Evolutionary conservation across 2,797 vertebrate species (phyloP).

Genomic region (Helicolenus hilgendorfi): DNA sequence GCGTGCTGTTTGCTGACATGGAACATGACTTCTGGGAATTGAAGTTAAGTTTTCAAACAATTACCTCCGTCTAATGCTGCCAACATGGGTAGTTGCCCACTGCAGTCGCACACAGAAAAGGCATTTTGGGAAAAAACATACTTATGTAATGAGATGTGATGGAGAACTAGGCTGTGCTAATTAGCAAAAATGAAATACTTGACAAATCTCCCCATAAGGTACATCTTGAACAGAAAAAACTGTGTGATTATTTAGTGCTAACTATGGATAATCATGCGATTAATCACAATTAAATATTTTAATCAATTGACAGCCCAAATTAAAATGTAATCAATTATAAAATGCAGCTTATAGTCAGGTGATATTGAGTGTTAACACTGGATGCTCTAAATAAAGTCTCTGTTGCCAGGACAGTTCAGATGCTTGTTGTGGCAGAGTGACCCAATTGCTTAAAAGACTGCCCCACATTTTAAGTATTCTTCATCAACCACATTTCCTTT

Average conservation of each 20-base stretch:
- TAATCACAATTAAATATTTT: neutral
- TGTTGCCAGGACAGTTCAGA: neutral
- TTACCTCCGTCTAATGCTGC: conserved; percentile 8
- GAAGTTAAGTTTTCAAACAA: neutral
- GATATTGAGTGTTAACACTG: neutral
- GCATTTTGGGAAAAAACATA: neutral
- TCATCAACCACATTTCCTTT: conserved; percentile 22
- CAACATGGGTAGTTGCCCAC: neutral
- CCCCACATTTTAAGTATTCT: neutral
- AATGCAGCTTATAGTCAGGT: neutral
- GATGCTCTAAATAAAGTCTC: neutral
- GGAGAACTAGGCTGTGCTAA: neutral
- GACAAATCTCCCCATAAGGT: too few species aligned
- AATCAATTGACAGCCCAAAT: neutral
- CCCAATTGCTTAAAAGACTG: conserved; percentile 5
- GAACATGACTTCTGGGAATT: neutral
- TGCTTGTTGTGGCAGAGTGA: conserved; percentile 16
- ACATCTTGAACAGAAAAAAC: too few species aligned
- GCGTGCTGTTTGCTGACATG: neutral
- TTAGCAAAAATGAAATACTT: neutral
- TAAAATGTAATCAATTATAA: neutral
- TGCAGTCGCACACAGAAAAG: neutral
- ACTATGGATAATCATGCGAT: too few species aligned
- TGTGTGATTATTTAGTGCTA: too few species aligned
- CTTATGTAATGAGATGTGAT: neutral